These are phyloP conservation scores for Pheosia tremula DNA, from an alignment of 2,888 invertebrate genomes.

Conservation along the genomic window DNA sequence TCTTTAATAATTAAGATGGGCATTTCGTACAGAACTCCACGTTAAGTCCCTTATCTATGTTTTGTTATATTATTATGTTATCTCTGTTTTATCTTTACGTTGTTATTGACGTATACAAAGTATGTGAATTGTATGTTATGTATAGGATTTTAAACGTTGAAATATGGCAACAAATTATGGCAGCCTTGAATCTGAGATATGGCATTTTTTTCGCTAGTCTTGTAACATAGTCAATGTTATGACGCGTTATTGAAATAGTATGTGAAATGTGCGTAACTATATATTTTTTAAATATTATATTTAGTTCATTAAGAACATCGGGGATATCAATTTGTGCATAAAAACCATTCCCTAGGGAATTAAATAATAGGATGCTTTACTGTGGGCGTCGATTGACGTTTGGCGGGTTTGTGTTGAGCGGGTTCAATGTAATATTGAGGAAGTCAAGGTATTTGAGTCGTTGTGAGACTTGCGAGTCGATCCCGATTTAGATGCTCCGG, in stretches of 20 bases:
- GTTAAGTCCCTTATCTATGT: slow-evolving; percentile 49
- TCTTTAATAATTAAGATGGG: slow-evolving; percentile 10
- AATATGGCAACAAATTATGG: background rate
- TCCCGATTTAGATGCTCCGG: slow-evolving; percentile 84
- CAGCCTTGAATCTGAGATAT: background rate
- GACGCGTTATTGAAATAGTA: background rate
- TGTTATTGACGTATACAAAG: slow-evolving; percentile 42
- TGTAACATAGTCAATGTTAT: no score
- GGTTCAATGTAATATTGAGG: slow-evolving; percentile 85
- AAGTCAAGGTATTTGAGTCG: slow-evolving; percentile 85
- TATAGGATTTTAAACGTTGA: background rate
- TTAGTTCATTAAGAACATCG: background rate
- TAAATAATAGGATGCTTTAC: slow-evolving; percentile 43
- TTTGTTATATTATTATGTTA: slow-evolving; percentile 49
- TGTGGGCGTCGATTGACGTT: slow-evolving; percentile 81
- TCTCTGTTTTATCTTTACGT: slow-evolving; percentile 51
- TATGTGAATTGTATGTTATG: slow-evolving; percentile 11
- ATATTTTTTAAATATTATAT: no score
- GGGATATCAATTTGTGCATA: background rate
- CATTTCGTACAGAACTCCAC: slow-evolving; percentile 28
- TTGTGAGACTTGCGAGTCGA: slow-evolving; percentile 81
- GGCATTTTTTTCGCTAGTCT: background rate
- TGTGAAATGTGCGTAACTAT: background rate
- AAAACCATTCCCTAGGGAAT: slow-evolving; percentile 7
- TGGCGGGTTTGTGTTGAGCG: slow-evolving; percentile 74